Evolutionary conservation across 23 tunicate species (phyloP).

Genomic region (Trididemnum clinides): DNA sequence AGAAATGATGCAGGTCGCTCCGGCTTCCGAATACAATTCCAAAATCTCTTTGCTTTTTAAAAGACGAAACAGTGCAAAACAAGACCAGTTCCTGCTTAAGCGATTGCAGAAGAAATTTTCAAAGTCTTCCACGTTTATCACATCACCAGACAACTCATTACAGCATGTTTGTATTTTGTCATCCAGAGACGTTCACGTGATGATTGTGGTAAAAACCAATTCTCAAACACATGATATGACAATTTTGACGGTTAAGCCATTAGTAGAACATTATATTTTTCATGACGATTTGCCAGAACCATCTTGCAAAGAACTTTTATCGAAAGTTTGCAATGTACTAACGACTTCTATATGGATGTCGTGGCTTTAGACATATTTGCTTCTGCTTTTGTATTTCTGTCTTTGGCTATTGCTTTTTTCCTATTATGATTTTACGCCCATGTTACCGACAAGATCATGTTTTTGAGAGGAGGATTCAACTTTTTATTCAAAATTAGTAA

Average conservation of each 20-base stretch:
- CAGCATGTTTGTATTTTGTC: constrained; percentile 37
- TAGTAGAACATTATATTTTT: neutral
- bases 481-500: no score
- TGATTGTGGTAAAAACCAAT: neutral
- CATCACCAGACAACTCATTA: constrained; percentile 3
- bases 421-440: no score
- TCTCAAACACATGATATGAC: neutral
- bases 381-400: neutral
- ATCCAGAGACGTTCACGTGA: neutral
- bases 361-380: constrained; percentile 5
- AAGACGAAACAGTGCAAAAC: constrained; percentile 1
- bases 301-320: constrained; percentile 28
- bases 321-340: neutral
- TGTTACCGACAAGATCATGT: no score
- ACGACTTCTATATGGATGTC: constrained; percentile 5
- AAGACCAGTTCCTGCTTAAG: constrained; percentile 17
- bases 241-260: neutral
- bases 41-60: neutral
- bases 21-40: constrained; percentile 36
- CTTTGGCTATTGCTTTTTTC: no score
- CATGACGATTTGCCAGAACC: neutral
- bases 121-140: constrained; percentile 21
- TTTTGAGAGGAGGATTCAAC: no score
- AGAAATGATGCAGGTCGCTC: constrained; percentile 14
- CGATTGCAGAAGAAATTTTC: constrained; percentile 38